Percentiles rank a stretch among this genome's conserved stretches.
Conservation (phyloP, 2,888 invertebrate genomes). For the Hanleya hanleyi region DNA sequence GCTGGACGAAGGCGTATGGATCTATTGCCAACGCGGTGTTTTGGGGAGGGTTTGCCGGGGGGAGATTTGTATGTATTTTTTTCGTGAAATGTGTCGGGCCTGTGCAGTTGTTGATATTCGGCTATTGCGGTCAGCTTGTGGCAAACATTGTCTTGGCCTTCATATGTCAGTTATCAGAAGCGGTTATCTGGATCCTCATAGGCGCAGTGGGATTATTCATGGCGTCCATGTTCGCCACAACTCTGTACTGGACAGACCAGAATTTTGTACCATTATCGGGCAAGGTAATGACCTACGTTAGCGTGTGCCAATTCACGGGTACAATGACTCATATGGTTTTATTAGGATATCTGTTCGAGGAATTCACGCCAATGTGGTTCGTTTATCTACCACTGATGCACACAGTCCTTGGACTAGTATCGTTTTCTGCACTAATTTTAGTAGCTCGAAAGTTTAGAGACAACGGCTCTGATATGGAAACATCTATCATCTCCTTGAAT, state of each 20-base stretch:
- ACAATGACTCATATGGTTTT: conserved; percentile 41
- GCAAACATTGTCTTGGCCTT: conserved; percentile 11
- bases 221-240: conserved; percentile 44
- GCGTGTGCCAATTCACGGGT: conserved; percentile 35
- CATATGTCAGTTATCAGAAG: conserved; percentile 17
- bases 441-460: too few relatives aligned
- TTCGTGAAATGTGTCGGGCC: conserved; percentile 28
- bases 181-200: conserved; percentile 39
- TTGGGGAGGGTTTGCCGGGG: conserved; percentile 25
- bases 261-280: conserved; percentile 42
- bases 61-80: conserved; percentile 31
- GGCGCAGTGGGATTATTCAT: conserved; percentile 40
- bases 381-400: conserved; percentile 27
- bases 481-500: too few relatives aligned
- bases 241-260: conserved; percentile 47
- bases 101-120: background rate
- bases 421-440: background rate
- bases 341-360: conserved; percentile 45
- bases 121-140: conserved; percentile 19
- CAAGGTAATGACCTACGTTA: conserved; percentile 40
- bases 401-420: background rate
- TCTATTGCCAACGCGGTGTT: conserved; percentile 14
- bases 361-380: conserved; percentile 38
- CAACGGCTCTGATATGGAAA: too few relatives aligned
- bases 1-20: conserved; percentile 20